A percentile compares a stretch with the other conserved stretches of the same genome.
Evolutionary conservation across 2,888 invertebrate species (phyloP).

Genomic region (Rhimphoctona megacephalus): DNA sequence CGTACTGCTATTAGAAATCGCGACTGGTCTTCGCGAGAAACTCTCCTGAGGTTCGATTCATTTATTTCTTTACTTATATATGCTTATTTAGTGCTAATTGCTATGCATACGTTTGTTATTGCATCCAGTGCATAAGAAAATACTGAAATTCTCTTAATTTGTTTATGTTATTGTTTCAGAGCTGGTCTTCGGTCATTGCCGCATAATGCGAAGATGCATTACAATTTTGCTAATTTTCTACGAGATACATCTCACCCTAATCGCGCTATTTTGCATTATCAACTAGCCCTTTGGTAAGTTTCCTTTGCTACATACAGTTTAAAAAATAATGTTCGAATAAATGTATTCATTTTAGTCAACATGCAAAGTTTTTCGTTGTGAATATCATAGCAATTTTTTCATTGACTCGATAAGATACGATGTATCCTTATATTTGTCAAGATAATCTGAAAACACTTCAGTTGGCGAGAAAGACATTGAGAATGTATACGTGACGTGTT

Average conservation of each 20-base stretch:
- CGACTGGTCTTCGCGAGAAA: slow-evolving; percentile 92
- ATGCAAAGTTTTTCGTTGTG: neutral
- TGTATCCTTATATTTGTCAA: slow-evolving; percentile 34
- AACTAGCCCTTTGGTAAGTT: slow-evolving; percentile 91
- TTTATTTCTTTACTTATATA: neutral
- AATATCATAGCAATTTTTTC: neutral
- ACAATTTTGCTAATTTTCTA: slow-evolving; percentile 95
- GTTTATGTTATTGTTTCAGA: slow-evolving; percentile 85
- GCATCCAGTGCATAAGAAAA: neutral
- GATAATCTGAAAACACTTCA: slow-evolving; percentile 36
- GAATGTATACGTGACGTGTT: slow-evolving; percentile 28
- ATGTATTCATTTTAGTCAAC: neutral
- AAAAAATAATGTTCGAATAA: neutral
- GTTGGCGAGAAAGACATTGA: slow-evolving; percentile 6
- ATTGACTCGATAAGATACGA: slow-evolving; percentile 13
- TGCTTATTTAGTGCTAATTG: neutral
- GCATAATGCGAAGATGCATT: slow-evolving; percentile 95
- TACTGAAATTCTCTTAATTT: neutral
- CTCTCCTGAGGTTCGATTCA: slow-evolving; percentile 88
- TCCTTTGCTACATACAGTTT: neutral
- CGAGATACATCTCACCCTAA: slow-evolving; percentile 91
- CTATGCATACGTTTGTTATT: neutral
- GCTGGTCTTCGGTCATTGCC: slow-evolving; percentile 92
- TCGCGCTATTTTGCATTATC: slow-evolving; percentile 92
- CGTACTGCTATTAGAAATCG: slow-evolving; percentile 90